Conservation (phyloP, 2,797 vertebrate genomes). For the Rhinatrema bivittatum region DNA sequence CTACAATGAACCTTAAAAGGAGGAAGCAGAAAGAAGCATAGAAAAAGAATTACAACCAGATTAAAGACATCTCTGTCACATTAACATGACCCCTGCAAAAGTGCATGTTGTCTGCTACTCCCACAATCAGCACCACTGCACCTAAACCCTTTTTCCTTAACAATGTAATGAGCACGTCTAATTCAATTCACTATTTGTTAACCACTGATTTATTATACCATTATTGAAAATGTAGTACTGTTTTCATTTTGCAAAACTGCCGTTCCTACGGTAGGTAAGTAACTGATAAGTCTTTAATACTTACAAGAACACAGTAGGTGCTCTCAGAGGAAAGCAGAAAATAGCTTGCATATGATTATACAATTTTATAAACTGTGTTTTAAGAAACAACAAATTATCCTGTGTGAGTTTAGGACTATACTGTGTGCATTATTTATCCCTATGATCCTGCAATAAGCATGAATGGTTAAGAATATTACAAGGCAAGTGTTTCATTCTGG, state of each 20-base stretch:
- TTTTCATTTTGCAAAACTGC: conserved; percentile 5
- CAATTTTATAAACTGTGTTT: conserved; percentile 8
- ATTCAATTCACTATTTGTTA: not conserved
- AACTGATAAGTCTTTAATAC: not conserved
- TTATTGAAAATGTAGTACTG: conserved; percentile 1
- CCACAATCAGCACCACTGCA: not conserved
- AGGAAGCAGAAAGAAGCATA: too few relatives aligned
- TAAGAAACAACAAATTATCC: conserved; percentile 22
- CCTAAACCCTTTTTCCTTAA: not conserved
- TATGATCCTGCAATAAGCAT: conserved; percentile 10
- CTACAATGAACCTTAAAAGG: too few relatives aligned
- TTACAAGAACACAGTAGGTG: not conserved
- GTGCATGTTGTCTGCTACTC: not conserved
- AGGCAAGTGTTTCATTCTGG: conserved; percentile 19
- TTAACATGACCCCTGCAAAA: not conserved
- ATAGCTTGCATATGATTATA: conserved; percentile 11
- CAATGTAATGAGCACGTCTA: not conserved
- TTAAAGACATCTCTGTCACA: not conserved
- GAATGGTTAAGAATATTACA: not conserved
- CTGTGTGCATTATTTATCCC: conserved; percentile 1
- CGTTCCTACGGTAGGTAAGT: not conserved
- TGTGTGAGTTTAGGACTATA: conserved; percentile 6
- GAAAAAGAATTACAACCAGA: not conserved
- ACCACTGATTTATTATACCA: not conserved
- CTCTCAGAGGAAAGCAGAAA: conserved; percentile 29